phyloP scores from a whole-genome alignment of 2,113 vertebrate genomes.

The Misgurnus anguillicaudatus region DNA sequence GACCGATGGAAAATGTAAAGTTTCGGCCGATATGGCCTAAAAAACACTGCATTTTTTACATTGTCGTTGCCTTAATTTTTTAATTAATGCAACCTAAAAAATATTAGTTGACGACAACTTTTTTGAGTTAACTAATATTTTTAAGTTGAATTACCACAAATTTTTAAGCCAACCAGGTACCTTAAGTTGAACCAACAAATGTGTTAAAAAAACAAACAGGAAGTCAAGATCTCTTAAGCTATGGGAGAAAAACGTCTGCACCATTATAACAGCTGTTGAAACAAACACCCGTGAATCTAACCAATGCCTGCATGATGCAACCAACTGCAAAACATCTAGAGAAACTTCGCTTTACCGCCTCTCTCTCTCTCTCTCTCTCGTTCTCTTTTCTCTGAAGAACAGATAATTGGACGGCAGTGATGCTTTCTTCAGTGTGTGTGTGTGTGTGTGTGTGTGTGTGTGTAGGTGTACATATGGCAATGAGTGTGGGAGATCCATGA shows the following conservation, averaged over 20 bases:
- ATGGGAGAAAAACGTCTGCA: background rate
- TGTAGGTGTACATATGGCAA: background rate
- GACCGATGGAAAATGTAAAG: too few species aligned
- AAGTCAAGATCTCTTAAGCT: background rate
- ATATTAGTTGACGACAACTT: too few species aligned
- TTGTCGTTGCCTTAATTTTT: too few species aligned
- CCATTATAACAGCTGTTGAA: background rate
- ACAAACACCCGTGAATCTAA: background rate
- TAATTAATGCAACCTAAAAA: too few species aligned
- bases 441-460: conserved; percentile 4
- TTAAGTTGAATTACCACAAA: too few species aligned
- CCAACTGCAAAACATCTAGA: conserved; percentile 1
- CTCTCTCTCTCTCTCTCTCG: background rate
- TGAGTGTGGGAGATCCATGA: background rate
- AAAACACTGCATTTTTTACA: too few species aligned
- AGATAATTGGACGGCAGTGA: conserved; percentile 11
- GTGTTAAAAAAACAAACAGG: too few species aligned
- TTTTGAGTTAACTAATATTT: too few species aligned
- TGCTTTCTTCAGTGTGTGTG: background rate
- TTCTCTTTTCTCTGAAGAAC: background rate
- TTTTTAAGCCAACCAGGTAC: too few species aligned
- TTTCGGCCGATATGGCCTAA: too few species aligned
- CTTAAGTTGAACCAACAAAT: too few species aligned
- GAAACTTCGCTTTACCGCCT: background rate
- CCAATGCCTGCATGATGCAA: conserved; percentile 27